Conservation (phyloP, 2,797 vertebrate species). For the Phyllotis vaccarum region DNA sequence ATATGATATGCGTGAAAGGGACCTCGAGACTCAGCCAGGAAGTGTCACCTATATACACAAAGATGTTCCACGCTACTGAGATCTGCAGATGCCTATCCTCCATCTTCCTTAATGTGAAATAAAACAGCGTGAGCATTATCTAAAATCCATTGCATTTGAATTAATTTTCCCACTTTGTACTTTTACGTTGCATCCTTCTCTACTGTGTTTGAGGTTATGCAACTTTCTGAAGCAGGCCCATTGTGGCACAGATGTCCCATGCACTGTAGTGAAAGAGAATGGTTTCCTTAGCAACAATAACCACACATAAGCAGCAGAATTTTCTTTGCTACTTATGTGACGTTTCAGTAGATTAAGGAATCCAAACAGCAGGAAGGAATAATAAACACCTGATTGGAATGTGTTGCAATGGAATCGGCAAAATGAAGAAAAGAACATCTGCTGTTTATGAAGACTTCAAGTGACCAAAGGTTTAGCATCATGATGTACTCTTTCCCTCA, state of each 20-base stretch:
- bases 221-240: conserved; percentile 78
- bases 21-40: background rate
- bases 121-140: conserved; percentile 55
- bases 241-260: conserved; percentile 83
- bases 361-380: conserved; percentile 84
- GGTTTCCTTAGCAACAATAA: conserved; percentile 88
- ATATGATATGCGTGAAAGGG: background rate
- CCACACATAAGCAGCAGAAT: conserved; percentile 83
- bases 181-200: conserved; percentile 33
- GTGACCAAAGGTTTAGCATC: conserved; percentile 65
- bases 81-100: background rate
- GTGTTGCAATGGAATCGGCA: conserved; percentile 59
- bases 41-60: background rate
- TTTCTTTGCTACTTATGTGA: conserved; percentile 80
- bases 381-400: conserved; percentile 84
- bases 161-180: conserved; percentile 57
- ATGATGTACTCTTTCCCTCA: conserved; percentile 68
- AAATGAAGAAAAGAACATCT: conserved; percentile 71
- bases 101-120: background rate
- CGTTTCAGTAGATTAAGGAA: conserved; percentile 80
- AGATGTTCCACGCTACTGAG: background rate
- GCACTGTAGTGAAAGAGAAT: conserved; percentile 82
- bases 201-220: conserved; percentile 73
- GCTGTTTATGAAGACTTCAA: conserved; percentile 80
- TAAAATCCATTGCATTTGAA: background rate